phyloP scores from a whole-genome alignment of 2,797 vertebrate species.

The Carduelis carduelis region DNA sequence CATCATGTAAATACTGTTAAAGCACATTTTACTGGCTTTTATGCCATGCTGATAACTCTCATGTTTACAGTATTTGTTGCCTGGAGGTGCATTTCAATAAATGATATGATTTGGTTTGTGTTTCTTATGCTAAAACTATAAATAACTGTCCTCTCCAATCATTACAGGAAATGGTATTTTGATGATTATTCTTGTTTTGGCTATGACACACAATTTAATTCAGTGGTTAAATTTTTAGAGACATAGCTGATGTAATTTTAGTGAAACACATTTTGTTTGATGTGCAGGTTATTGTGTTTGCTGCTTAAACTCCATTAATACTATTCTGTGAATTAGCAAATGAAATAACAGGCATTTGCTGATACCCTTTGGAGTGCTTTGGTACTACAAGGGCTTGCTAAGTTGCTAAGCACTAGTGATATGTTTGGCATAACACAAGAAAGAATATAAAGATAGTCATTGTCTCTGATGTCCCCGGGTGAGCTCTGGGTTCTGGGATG shows the following conservation, averaged over 20 bases:
- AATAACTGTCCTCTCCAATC: neutral
- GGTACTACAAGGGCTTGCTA: neutral
- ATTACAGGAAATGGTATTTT: neutral
- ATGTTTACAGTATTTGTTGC: neutral
- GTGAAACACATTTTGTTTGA: conserved; percentile 29
- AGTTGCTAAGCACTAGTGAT: conserved; percentile 1
- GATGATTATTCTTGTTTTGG: neutral
- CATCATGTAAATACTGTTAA: neutral
- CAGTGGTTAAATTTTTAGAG: neutral
- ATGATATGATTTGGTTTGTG: neutral
- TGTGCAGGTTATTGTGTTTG: conserved; percentile 14
- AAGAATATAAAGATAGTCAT: neutral
- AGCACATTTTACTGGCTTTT: neutral
- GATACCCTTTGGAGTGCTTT: neutral
- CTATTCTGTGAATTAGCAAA: conserved; percentile 32
- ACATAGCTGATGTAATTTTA: neutral
- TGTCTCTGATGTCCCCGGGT: neutral
- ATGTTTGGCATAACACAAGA: neutral
- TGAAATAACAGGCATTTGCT: neutral
- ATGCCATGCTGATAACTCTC: neutral
- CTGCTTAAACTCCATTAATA: conserved; percentile 8
- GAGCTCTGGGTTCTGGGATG: neutral
- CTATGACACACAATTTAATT: neutral
- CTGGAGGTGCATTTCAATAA: neutral
- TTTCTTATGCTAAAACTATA: neutral